Evolutionary conservation across 2,113 vertebrate species (phyloP).

Genomic region (Plecturocebus donacophilus): DNA sequence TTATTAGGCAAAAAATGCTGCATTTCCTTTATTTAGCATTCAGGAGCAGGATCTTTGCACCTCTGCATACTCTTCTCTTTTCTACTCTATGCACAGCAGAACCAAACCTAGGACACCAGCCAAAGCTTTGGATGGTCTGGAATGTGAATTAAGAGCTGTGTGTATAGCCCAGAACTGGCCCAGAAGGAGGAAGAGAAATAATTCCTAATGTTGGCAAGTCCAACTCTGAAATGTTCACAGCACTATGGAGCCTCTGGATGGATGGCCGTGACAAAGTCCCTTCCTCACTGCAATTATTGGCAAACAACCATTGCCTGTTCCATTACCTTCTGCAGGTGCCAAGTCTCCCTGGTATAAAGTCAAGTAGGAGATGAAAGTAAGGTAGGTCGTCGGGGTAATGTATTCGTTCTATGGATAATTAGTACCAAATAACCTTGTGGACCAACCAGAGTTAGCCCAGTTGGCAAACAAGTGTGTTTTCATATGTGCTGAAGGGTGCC

Average conservation of each 20-base stretch:
- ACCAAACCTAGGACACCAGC: not conserved
- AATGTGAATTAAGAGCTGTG: not conserved
- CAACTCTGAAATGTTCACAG: not conserved
- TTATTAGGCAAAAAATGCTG: conserved; percentile 38
- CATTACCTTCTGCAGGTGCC: not conserved
- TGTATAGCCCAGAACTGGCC: not conserved
- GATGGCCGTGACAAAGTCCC: not conserved
- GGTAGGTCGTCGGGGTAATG: not conserved
- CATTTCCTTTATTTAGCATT: not conserved
- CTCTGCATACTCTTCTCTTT: not conserved
- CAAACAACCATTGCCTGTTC: not conserved
- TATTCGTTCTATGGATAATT: not conserved
- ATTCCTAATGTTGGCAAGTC: not conserved
- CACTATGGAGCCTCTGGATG: not conserved
- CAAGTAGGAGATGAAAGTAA: not conserved
- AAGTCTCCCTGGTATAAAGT: not conserved
- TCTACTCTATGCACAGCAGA: not conserved
- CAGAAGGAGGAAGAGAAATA: not conserved
- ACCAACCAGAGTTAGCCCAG: not conserved
- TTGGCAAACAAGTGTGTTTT: not conserved
- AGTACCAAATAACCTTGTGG: not conserved
- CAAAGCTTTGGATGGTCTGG: not conserved
- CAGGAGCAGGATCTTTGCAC: not conserved
- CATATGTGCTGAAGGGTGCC: not conserved
- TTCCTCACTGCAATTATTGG: not conserved